Conservation (phyloP, 1,140 invertebrate genomes). For the Bombus affinis region DNA sequence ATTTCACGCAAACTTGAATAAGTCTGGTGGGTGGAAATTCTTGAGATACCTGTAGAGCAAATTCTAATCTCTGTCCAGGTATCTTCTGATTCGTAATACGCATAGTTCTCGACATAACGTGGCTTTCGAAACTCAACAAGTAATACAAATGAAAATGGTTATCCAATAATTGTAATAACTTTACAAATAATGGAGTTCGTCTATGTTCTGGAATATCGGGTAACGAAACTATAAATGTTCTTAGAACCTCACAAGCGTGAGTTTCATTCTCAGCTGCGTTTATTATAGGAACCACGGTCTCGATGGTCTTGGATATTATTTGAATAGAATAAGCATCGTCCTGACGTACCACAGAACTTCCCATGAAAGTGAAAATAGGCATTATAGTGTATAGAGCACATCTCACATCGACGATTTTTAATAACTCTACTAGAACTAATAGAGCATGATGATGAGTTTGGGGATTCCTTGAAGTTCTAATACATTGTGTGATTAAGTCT, state of each 20-base stretch:
- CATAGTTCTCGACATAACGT: slow-evolving; percentile 83
- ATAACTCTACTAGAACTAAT: slow-evolving; percentile 85
- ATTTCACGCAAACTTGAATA: slow-evolving; percentile 86
- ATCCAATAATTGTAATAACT: slow-evolving; percentile 89
- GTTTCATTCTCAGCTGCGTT: slow-evolving; percentile 83
- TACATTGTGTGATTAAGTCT: slow-evolving; percentile 92
- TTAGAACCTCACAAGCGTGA: slow-evolving; percentile 86
- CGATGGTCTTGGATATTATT: slow-evolving; percentile 94
- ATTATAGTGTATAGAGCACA: slow-evolving; percentile 95
- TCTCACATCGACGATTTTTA: slow-evolving; percentile 87
- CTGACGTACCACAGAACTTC: slow-evolving; percentile 93
- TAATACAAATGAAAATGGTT: slow-evolving; percentile 91
- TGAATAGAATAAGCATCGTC: slow-evolving; percentile 97
- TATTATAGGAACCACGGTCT: slow-evolving; percentile 94
- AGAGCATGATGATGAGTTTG: slow-evolving; percentile 97
- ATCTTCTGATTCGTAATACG: slow-evolving; percentile 64
- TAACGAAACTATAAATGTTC: slow-evolving; percentile 94
- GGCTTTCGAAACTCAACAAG: slow-evolving; percentile 87
- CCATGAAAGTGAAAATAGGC: slow-evolving; percentile 98
- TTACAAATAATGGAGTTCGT: slow-evolving; percentile 89
- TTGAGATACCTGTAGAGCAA: slow-evolving; percentile 86
- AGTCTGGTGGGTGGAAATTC: slow-evolving; percentile 86
- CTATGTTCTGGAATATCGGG: slow-evolving; percentile 95
- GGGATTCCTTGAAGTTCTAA: slow-evolving; percentile 94
- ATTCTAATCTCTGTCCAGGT: slow-evolving; percentile 85